Evolutionary conservation across 2,797 vertebrate species (phyloP).

Genomic region (Esox lucius): DNA sequence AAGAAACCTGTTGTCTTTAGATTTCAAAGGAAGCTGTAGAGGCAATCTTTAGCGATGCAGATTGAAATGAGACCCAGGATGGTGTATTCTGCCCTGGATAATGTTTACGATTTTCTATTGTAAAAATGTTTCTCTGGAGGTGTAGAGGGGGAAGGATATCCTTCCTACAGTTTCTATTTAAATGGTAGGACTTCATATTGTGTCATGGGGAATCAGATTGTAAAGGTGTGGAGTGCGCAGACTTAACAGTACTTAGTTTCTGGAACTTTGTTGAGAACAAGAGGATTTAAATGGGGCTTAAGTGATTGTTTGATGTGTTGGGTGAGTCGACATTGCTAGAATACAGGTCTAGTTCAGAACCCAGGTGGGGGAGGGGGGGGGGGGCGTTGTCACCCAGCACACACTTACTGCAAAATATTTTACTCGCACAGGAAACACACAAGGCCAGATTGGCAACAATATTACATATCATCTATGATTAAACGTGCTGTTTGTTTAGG

Average conservation of each 20-base stretch:
- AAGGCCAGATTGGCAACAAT: conserved; percentile 44
- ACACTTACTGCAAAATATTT: not conserved
- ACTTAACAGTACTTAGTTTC: conserved; percentile 41
- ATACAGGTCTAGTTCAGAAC: no score
- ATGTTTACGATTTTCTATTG: not conserved
- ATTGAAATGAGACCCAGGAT: not conserved
- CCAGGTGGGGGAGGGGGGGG: no score
- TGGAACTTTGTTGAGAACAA: conserved; percentile 35
- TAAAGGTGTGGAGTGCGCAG: conserved; percentile 43
- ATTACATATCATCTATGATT: conserved; percentile 62
- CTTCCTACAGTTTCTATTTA: not conserved
- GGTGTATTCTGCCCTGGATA: not conserved
- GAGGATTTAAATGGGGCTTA: conserved; percentile 26
- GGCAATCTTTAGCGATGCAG: no score
- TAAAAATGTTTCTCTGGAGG: not conserved
- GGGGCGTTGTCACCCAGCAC: no score
- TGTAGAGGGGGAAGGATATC: not conserved
- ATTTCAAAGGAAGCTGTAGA: no score
- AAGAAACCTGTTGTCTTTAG: no score
- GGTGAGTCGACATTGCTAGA: conserved; percentile 25
- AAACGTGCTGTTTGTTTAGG: conserved; percentile 49
- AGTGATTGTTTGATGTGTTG: conserved; percentile 23
- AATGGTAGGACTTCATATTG: not conserved
- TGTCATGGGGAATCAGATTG: not conserved
- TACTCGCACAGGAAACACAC: no score